Evolutionary conservation across 2,113 vertebrate genomes (phyloP), one percentile per base, ranked within the genome.

Genomic region (Percopsis transmontana): DNA sequence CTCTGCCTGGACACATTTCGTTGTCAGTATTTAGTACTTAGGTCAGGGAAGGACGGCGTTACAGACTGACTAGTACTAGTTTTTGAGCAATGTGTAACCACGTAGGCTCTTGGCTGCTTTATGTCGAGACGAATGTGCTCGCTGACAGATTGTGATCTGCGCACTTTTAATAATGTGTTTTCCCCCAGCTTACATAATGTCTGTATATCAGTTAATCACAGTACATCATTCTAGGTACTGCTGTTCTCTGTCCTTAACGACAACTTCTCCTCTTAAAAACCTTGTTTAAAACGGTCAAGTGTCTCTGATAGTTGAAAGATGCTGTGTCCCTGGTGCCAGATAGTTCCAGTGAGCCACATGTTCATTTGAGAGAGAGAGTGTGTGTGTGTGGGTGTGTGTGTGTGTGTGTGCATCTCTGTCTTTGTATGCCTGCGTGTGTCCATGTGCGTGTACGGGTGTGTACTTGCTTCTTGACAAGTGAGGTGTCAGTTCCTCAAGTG

Each of bases 231-330:
- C 66, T 27, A 68, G 55, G 70, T 24, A 19, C 60, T 39, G 62
- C 63, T 83, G 67, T 66, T 76, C 60, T 68, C 63, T 12, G 4
- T 61, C 72, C 71, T 68, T 53, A 69, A 71, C 24, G 55, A 62
- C 69, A 74, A 57, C 66, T n/a, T 62, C 61, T 76, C 53, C 70
- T 64, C 23, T 71, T 68, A 75, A 81, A 83, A 66, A 80, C 79
- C 71, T 56, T 85, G 81, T 69, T 74, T 70, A 38, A 61, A 75
- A 74, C 75, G 69, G 65, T 81, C 80, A 82, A 55, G 58, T 70
- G 75, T 74, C 51, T 15, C 13, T 63, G 47, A 68, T 45, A 23
- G 66, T 63, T 15, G 9, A 58, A 72, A 58, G 27, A 45, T 54
- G 2, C 33, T 16, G 27, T 11, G n/a, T 70, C 44, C 39, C 44